Base-by-base conservation (phyloP, 2,797 vertebrate species). In the Gadopsis bispinosus region DNA sequence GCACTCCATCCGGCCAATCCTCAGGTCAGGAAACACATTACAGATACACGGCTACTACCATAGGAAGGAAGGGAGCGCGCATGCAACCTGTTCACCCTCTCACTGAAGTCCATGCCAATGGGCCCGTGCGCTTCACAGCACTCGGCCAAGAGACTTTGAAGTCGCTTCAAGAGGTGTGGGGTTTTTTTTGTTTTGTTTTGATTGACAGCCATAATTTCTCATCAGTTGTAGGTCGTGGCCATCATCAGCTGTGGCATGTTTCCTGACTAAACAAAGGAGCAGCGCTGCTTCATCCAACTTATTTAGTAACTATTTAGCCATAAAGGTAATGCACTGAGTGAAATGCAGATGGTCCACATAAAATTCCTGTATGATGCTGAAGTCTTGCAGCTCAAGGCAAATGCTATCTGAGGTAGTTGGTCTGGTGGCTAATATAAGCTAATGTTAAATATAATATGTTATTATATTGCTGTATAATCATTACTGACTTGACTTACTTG, bases 21-120 rank as follows among this genome's bases (percentile, higher is more conserved):
- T 86, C 88, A 63, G 92, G 91, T 93, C 94, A 96, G 94, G 94
- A 95, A 96, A 94, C 95, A 95, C 93, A 94, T 92, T 88, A 91
- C 88, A 69, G 82, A 74, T 81, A 83, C 73, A 80, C 87, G 72
- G 73, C 69, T 83, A 89, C 85, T 70, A 86, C 88, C 85, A 89
- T 89, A 89, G 92, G 93, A 95, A 94, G 95, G 95, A 96, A 88
- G 91, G 79, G 84, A 82, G 84, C 75, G 58, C 55, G 55, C 87
- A 66, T 84, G 82, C 85, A 75, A 81, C 85, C 85, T 66, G 67
- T 74, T 87, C 79, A 62, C 90, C 85, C 81, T 55, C 75, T 80
- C 37, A 45, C 70, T 62, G 54, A 80, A 66, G 37, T 72, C 70
- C 79, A 13, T 73, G 69, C 83, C 82, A 80, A 77, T 4, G 61